phyloP scores from a whole-genome alignment of 2,113 vertebrate genomes.

The Hemiscyllium ocellatum region DNA sequence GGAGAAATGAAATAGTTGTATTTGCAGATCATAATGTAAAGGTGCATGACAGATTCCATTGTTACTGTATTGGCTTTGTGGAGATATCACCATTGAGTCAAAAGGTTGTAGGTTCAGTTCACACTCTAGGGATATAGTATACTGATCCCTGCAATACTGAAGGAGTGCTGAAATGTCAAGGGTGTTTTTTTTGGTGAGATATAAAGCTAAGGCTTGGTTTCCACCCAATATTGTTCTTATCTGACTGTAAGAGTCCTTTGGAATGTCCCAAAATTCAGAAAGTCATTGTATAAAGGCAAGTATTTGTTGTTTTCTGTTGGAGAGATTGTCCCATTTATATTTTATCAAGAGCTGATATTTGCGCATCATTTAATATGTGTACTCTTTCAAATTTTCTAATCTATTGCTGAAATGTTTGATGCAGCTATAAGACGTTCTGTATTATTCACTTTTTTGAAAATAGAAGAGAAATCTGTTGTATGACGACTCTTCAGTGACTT shows the following conservation, averaged over 20 bases:
- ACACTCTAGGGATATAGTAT: not conserved
- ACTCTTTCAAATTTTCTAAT: not conserved
- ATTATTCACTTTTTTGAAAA: not conserved
- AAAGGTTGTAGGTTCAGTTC: not conserved
- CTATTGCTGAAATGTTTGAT: not conserved
- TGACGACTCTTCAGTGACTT: not conserved
- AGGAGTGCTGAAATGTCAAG: not conserved
- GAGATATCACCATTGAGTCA: not conserved
- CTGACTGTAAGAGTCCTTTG: not conserved
- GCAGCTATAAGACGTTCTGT: not conserved
- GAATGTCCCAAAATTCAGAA: not conserved
- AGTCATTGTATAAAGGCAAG: not conserved
- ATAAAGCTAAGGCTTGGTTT: not conserved
- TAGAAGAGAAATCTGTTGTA: not conserved
- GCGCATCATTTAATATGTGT: not conserved
- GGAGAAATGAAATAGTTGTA: not conserved
- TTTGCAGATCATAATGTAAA: not conserved
- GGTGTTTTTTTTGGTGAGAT: not conserved
- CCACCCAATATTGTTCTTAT: not conserved
- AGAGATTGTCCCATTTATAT: no score
- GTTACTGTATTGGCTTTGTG: not conserved
- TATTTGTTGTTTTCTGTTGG: not conserved
- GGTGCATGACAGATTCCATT: not conserved
- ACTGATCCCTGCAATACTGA: not conserved
- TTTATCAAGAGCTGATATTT: not conserved